These are phyloP conservation scores for Volucella zonaria DNA, from an alignment of 2,888 invertebrate genomes.

Conservation along the genomic window DNA sequence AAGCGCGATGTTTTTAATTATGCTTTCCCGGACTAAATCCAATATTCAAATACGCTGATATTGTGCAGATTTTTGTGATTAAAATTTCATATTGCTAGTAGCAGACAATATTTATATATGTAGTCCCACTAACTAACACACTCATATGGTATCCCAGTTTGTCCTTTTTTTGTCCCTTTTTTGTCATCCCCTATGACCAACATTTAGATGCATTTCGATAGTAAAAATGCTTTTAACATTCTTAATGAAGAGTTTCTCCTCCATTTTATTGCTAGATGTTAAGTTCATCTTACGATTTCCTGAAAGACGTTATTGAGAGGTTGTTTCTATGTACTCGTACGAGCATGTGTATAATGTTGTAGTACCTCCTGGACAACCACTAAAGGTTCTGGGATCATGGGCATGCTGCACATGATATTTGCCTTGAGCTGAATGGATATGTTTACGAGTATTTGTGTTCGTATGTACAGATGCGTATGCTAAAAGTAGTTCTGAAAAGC, in stretches of 20 bases:
- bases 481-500: conserved; percentile 6
- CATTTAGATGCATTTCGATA: conserved; percentile 69
- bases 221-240: conserved; percentile 73
- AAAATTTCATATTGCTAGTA: conserved; percentile 38
- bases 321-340: conserved; percentile 35
- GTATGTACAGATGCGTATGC: no score
- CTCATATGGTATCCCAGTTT: not conserved
- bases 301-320: conserved; percentile 49
- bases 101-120: conserved; percentile 13
- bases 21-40: conserved; percentile 42
- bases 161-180: conserved; percentile 6
- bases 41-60: conserved; percentile 53
- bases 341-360: not conserved
- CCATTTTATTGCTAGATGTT: conserved; percentile 68
- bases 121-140: not conserved
- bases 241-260: conserved; percentile 56
- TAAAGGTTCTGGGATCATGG: not conserved
- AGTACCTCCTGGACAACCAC: not conserved
- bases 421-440: not conserved
- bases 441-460: no score
- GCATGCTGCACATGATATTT: conserved; percentile 9
- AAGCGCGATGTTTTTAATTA: conserved; percentile 44
- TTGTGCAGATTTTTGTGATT: conserved; percentile 36
- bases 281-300: conserved; percentile 71
- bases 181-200: conserved; percentile 16